Percentiles rank a stretch among this genome's conserved stretches.
Evolutionary conservation across 2,113 vertebrate genomes (phyloP).

Genomic region (Mormyrus iriodes): DNA sequence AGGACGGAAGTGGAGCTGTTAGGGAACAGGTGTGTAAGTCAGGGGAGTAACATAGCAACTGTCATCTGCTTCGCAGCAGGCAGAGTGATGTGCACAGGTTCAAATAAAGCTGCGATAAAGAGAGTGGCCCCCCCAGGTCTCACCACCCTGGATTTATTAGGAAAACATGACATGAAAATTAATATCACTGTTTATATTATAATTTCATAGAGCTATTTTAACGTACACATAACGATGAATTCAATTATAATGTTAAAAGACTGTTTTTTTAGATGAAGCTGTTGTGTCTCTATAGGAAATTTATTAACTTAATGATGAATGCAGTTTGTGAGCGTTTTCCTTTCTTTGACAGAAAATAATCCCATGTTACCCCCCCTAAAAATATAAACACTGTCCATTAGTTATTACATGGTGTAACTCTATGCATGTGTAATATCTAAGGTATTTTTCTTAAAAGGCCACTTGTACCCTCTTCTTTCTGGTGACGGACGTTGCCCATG

Average conservation of each 20-base stretch:
- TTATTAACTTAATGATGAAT: background rate
- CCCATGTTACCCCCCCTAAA: background rate
- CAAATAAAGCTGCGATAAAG: background rate
- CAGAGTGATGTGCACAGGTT: background rate
- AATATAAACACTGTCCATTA: background rate
- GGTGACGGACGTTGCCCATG: slow-evolving; percentile 32
- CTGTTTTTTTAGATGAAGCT: background rate
- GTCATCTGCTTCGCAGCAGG: background rate
- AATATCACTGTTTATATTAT: background rate
- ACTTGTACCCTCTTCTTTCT: slow-evolving; percentile 45
- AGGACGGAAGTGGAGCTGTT: background rate
- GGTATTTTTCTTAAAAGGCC: slow-evolving; percentile 31
- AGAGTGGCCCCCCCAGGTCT: background rate
- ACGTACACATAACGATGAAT: background rate
- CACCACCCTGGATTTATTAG: background rate
- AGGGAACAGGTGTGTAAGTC: background rate
- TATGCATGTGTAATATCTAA: background rate
- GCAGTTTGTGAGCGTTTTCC: background rate
- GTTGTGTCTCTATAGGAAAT: background rate
- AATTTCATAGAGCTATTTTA: background rate
- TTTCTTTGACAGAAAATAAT: background rate
- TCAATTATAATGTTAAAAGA: background rate
- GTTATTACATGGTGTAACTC: background rate
- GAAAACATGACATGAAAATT: background rate
- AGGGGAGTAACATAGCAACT: background rate